Evolutionary conservation across 92 coral and sea anemone genomes (phyloP), one percentile per base, ranked within the genome.

Genomic region (Parazoanthus swiftii): DNA sequence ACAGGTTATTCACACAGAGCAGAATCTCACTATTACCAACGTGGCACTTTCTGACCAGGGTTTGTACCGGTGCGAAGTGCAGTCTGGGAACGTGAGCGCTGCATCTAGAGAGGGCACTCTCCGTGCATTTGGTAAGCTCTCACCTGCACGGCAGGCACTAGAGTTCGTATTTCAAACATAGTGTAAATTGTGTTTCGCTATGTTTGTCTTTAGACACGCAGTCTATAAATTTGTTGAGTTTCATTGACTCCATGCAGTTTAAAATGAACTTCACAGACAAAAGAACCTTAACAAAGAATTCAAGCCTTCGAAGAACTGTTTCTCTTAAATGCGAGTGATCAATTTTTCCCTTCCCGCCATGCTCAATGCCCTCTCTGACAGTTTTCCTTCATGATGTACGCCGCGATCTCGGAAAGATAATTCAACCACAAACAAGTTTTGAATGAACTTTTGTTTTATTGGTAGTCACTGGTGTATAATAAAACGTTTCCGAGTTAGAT

Each of bases 1-100:
- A 29, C 67, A 83, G 86, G 78, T 83, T 71, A 16, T 84, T 84
- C 26, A 29, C 33, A 84, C 68, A n/a, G 66, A 71, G 66, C 78
- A 71, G 59, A 84, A 46, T 71, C 77, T 84, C 59, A 70, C 79
- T 23, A 25, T 84, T 51, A 36, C 37, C 33, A 84, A 71, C 21
- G 87, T 84, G 20, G 77, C 77, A 35, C 36, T 48, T 7, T 42
- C 39, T 10, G 87, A 84, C 65, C 66, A 46, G 68, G 87, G 87
- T 15, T 26, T 33, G 66, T 84, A 84, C 56, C 26, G 87, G 37
- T 84, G 87, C 44, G 33, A 44, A 84, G 87, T 46, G 79, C 65
- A 84, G 42, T 21, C 87, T 43, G 79, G 79, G 29, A 70, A 84
- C 42, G 77, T 72, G 42, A 84, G 46, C 68, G 46, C 72, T 44